Conservation (phyloP, 2,113 vertebrate genomes). For the Grantiella picta region DNA sequence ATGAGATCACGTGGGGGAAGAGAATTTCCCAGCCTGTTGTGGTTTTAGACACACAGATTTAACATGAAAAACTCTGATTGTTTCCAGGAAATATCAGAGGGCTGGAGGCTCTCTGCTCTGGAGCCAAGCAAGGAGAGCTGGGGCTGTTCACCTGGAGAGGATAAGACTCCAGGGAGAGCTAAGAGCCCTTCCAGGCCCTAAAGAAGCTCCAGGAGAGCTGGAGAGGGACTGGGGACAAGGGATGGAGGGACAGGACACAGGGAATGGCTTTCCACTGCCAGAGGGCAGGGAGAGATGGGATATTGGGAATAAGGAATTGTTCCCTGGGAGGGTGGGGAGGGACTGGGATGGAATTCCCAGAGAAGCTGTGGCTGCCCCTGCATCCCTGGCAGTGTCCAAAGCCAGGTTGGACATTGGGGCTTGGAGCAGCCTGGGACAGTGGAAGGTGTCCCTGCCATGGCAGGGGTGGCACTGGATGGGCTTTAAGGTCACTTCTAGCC, state of each 20-base stretch:
- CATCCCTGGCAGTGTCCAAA: background rate
- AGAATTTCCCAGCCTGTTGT: fast-evolving
- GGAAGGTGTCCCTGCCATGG: background rate
- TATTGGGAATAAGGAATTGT: background rate
- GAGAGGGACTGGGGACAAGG: background rate
- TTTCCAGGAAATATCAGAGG: background rate
- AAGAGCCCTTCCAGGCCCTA: background rate
- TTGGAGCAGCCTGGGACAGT: background rate
- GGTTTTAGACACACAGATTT: background rate
- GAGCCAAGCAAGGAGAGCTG: background rate
- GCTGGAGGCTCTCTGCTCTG: background rate
- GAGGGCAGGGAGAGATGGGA: background rate
- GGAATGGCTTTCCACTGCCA: background rate
- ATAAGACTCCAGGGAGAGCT: background rate
- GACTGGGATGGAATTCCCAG: background rate
- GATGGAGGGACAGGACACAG: too few relatives aligned
- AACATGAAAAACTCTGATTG: background rate
- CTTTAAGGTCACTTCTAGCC: fast-evolving
- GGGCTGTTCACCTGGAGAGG: fast-evolving
- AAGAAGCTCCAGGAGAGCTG: background rate
- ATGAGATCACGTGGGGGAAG: fast-evolving
- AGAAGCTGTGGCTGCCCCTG: background rate
- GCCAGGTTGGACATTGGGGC: background rate
- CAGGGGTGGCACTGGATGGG: background rate
- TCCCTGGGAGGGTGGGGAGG: background rate